Evolutionary conservation across 2,888 invertebrate genomes (phyloP).

Genomic region (Chymomyza caudatula): DNA sequence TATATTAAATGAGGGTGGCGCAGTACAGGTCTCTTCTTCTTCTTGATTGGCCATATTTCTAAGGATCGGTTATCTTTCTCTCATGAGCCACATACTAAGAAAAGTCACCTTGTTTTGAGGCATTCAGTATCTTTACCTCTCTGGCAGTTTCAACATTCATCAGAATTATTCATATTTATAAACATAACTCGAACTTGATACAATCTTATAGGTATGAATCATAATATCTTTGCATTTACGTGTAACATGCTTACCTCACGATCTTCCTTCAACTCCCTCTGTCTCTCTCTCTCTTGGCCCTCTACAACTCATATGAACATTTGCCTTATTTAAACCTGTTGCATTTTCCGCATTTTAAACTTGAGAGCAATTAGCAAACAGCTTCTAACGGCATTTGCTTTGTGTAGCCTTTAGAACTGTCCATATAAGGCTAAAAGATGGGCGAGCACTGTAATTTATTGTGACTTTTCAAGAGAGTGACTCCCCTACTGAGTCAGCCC

Average conservation of each 20-base stretch:
- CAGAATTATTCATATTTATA: slow-evolving; percentile 21
- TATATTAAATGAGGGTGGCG: too few relatives aligned
- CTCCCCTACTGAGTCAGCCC: not conserved
- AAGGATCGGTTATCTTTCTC: too few relatives aligned
- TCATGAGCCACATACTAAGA: too few relatives aligned
- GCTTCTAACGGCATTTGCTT: slow-evolving; percentile 16
- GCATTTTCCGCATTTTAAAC: slow-evolving; percentile 61
- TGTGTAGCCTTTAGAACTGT: not conserved
- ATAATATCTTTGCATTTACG: slow-evolving; percentile 31
- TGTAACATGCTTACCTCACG: slow-evolving; percentile 32
- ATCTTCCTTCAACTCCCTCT: not conserved
- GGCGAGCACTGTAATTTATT: too few relatives aligned
- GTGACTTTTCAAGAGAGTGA: not conserved
- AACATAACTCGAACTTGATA: slow-evolving; percentile 42
- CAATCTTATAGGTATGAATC: slow-evolving; percentile 41
- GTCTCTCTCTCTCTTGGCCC: not conserved
- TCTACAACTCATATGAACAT: too few relatives aligned
- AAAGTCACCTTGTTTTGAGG: too few relatives aligned
- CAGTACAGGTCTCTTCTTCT: too few relatives aligned
- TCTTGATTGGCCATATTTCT: too few relatives aligned
- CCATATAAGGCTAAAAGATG: not conserved
- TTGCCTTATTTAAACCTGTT: slow-evolving; percentile 52
- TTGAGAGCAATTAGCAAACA: slow-evolving; percentile 56
- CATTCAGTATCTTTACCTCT: too few relatives aligned
- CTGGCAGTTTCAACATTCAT: not conserved